Conservation (phyloP, 2,113 vertebrate genomes). For the Quiscalus mexicanus region DNA sequence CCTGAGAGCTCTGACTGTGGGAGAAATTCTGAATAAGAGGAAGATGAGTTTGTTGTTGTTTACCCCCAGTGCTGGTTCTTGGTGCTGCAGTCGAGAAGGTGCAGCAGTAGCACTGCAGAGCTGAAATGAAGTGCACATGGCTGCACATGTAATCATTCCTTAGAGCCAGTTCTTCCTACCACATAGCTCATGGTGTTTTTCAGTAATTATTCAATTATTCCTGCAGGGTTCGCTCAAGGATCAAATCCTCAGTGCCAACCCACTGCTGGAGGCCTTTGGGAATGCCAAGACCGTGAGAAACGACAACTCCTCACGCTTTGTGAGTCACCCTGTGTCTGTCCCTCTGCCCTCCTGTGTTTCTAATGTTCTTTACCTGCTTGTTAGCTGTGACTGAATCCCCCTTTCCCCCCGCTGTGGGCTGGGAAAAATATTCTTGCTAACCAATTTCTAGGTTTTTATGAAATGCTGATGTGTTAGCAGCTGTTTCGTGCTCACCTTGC, state of each 20-base stretch:
- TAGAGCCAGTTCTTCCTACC: not conserved
- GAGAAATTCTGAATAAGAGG: not conserved
- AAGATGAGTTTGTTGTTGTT: not conserved
- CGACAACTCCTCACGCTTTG: conserved; percentile 90
- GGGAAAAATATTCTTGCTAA: not conserved
- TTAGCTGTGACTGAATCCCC: not conserved
- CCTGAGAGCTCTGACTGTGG: not conserved
- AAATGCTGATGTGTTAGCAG: not conserved
- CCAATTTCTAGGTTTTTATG: not conserved
- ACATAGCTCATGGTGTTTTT: not conserved
- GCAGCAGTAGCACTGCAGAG: not conserved
- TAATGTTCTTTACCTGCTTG: not conserved
- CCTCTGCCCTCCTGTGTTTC: not conserved
- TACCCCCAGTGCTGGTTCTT: not conserved
- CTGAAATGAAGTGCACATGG: not conserved
- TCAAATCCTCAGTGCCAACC: conserved; percentile 85
- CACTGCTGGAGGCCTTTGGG: conserved; percentile 84
- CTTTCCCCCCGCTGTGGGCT: not conserved
- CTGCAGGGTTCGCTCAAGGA: conserved; percentile 84
- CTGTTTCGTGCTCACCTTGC: not conserved
- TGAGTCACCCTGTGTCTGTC: conserved; percentile 58
- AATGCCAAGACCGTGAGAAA: conserved; percentile 89
- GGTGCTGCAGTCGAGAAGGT: rapidly evolving
- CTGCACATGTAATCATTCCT: not conserved
- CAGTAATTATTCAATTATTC: not conserved